These are phyloP conservation scores for Sterna hirundo DNA, from an alignment of 2,113 vertebrate genomes.

Conservation along the genomic window DNA sequence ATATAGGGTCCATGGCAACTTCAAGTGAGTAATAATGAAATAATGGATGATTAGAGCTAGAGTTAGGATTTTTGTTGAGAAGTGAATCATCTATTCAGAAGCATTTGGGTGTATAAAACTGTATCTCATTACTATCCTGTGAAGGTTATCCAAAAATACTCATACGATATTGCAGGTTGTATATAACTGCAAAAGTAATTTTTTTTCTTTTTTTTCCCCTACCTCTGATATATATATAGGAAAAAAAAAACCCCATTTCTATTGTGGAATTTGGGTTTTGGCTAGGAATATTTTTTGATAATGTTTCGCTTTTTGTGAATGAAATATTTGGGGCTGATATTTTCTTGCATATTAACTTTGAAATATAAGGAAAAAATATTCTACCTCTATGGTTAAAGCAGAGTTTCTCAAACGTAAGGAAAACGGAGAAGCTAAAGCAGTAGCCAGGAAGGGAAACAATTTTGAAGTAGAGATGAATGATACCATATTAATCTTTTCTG, in stretches of 20 bases:
- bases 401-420: not conserved
- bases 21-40: not conserved
- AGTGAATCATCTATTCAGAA: not conserved
- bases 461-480: not conserved
- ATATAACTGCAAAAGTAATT: not conserved
- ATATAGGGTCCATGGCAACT: not conserved
- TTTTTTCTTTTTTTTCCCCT: not conserved
- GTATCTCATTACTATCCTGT: not conserved
- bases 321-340: not conserved
- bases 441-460: not conserved
- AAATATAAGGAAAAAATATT: not conserved
- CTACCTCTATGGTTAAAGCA: not conserved
- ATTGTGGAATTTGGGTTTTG: not conserved
- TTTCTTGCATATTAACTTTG: not conserved
- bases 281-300: not conserved
- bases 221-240: not conserved
- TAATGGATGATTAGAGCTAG: not conserved
- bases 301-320: not conserved
- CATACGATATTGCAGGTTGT: not conserved
- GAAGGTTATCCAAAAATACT: not conserved
- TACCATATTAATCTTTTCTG: not conserved
- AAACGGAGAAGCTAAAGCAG: not conserved
- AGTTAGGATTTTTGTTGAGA: not conserved
- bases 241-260: not conserved
- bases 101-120: not conserved